Percentiles rank a stretch among this genome's conserved stretches.
Evolutionary conservation across 2,797 vertebrate species (phyloP).

Genomic region (Chelmon rostratus): DNA sequence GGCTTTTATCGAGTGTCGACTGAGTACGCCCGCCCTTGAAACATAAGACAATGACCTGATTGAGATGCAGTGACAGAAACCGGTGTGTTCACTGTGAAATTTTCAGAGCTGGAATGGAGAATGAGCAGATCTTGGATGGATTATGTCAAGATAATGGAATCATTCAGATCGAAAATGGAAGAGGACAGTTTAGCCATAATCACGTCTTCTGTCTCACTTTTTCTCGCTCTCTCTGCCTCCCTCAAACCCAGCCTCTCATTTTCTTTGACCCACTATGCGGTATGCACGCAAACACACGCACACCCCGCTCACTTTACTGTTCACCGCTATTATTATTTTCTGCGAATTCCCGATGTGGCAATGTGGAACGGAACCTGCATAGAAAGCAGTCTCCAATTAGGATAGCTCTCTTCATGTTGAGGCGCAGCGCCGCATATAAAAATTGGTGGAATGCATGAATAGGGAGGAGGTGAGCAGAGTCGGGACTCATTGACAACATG

Average conservation of each 20-base stretch:
- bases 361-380: conserved; percentile 73
- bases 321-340: conserved; percentile 64
- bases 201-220: conserved; percentile 53
- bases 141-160: conserved; percentile 82
- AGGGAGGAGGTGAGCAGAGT: conserved; percentile 55
- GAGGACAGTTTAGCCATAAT: conserved; percentile 70
- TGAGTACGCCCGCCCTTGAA: conserved; percentile 69
- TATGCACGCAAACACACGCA: conserved; percentile 18
- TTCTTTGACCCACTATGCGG: conserved; percentile 20
- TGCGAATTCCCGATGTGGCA: conserved; percentile 63
- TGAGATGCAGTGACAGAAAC: conserved; percentile 73
- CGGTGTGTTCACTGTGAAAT: conserved; percentile 64
- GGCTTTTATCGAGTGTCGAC: conserved; percentile 33
- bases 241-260: conserved; percentile 37
- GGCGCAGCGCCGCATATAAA: conserved; percentile 62
- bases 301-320: conserved; percentile 35
- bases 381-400: conserved; percentile 79
- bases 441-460: conserved; percentile 61
- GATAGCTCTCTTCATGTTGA: conserved; percentile 67
- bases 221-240: conserved; percentile 15
- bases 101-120: conserved; percentile 54
- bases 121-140: conserved; percentile 75
- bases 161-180: conserved; percentile 76
- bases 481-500: conserved; percentile 35
- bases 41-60: conserved; percentile 71